A percentile compares a stretch with the other conserved stretches of the same genome.
Conservation (phyloP, 2,797 vertebrate genomes). For the Rhynchonycteris naso region DNA sequence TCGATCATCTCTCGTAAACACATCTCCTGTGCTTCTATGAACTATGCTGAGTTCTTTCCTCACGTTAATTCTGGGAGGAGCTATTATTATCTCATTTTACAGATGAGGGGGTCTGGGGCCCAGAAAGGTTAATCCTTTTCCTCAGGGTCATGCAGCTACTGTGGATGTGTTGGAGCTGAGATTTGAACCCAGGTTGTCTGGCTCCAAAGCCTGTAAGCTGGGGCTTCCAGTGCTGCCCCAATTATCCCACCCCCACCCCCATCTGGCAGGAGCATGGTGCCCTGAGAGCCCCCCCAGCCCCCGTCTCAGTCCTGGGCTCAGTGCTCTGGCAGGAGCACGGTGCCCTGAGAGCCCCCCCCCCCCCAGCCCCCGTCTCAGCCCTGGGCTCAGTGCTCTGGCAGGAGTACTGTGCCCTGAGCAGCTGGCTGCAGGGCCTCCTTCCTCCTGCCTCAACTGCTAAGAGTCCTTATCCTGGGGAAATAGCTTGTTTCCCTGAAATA, state of each 20-base stretch:
- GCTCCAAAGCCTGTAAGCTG: not conserved
- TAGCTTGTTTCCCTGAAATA: not conserved
- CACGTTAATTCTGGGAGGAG: not conserved
- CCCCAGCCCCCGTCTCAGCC: not conserved
- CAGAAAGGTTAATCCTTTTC: not conserved
- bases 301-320: no score
- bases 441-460: not conserved
- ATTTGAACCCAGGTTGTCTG: not conserved
- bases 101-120: not conserved
- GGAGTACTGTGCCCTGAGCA: no score
- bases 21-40: not conserved
- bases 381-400: not conserved
- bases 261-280: not conserved
- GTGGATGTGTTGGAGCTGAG: not conserved
- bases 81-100: not conserved
- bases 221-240: not conserved
- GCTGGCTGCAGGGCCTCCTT: rapidly evolving
- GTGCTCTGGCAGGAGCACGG: no score
- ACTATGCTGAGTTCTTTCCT: not conserved
- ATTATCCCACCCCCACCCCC: no score
- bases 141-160: not conserved
- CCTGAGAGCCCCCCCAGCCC: no score
- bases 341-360: no score
- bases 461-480: not conserved
- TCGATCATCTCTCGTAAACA: not conserved